A percentile compares a stretch with the other conserved stretches of the same genome.
These are phyloP conservation scores for Oreochromis spilurus DNA, from an alignment of 2,113 vertebrate species.

Conservation along the genomic window DNA sequence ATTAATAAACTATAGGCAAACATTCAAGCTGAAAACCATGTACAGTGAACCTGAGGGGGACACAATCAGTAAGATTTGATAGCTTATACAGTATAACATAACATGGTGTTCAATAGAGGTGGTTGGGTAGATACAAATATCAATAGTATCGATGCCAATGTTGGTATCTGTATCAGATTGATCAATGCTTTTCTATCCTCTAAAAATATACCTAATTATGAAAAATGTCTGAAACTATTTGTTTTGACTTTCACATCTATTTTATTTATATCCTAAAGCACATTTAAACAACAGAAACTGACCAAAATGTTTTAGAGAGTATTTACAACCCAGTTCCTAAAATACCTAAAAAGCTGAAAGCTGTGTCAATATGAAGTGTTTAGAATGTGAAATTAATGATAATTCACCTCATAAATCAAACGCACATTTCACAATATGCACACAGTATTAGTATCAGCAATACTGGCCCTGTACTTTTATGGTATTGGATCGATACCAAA, in stretches of 20 bases:
- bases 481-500: not conserved
- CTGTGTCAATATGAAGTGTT: not conserved
- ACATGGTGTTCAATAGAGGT: not conserved
- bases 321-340: not conserved
- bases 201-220: not conserved
- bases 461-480: not conserved
- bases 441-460: not conserved
- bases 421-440: not conserved
- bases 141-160: not conserved
- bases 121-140: not conserved
- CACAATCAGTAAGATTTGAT: not conserved
- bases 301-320: not conserved
- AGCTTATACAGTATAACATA: not conserved
- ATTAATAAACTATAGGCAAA: not conserved
- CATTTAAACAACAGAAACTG: not conserved
- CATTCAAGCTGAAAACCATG: not conserved
- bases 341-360: not conserved
- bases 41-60: not conserved
- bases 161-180: not conserved
- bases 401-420: not conserved
- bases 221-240: not conserved
- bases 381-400: not conserved
- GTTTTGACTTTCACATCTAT: not conserved
- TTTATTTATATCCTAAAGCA: not conserved
- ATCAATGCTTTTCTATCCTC: not conserved